A percentile compares a stretch with the other conserved stretches of the same genome.
These are phyloP conservation scores for Chaetophractus vellerosus DNA, from an alignment of 2,797 vertebrate genomes.

Conservation along the genomic window DNA sequence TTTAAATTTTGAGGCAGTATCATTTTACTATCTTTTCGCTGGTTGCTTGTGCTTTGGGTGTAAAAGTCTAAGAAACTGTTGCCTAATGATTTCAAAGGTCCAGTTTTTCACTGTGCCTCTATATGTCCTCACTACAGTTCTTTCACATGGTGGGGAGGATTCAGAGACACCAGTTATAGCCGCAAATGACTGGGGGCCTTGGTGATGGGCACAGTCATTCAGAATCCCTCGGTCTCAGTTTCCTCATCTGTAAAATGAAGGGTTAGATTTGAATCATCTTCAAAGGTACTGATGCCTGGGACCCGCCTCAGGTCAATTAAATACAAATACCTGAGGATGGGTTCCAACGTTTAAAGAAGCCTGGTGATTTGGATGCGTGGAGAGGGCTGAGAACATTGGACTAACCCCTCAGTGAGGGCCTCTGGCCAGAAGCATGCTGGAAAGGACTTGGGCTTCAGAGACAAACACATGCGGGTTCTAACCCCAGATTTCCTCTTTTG, in stretches of 20 bases:
- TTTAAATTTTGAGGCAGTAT: no score
- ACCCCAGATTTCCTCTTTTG: background rate
- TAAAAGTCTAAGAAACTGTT: no score
- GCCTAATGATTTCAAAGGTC: background rate
- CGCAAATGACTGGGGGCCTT: background rate
- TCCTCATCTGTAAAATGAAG: background rate
- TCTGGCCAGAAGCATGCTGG: background rate
- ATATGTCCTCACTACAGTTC: fast-evolving
- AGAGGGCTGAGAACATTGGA: background rate
- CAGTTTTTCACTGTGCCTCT: background rate
- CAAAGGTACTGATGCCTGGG: background rate
- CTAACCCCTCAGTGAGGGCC: background rate
- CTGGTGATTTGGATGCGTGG: fast-evolving
- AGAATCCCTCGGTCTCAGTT: background rate
- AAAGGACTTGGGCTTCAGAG: background rate
- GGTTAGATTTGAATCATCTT: background rate
- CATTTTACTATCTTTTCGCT: no score
- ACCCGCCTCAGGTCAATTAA: background rate
- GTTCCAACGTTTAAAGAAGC: background rate
- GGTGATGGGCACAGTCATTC: background rate
- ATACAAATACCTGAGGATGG: background rate
- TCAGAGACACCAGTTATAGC: background rate
- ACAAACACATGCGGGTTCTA: background rate
- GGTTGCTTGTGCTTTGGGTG: no score
- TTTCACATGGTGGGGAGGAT: background rate